Evolutionary conservation across 2,797 vertebrate species (phyloP), one percentile per base, ranked within the genome.

Genomic region (Phrynocephalus vlangalii): DNA sequence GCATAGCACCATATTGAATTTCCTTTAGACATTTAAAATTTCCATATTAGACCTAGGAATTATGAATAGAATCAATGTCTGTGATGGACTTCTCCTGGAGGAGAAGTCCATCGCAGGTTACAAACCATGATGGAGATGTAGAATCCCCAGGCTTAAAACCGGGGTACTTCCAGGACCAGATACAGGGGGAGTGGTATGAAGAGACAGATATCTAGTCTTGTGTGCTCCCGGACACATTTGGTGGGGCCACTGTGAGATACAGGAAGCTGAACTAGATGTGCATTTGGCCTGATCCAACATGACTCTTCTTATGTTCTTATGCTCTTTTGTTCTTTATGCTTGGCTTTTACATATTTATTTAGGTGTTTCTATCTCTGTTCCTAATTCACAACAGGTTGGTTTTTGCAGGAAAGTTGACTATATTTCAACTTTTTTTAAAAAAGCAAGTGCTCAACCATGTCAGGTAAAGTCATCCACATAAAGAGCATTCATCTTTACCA

Each of bases 301-400:
- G 33, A 33, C 33, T 33, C 33, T 33, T 33, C 33, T 33, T 33
- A 33, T 33, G 33, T 33, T 33, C 33, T 33, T 33, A 33, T 33
- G 33, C 33, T 33, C 0, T 0, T 77, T 33, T 63, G 82, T 70
- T n/a, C 83, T 63, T 85, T 10, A 60, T 70, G 92, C 92, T 80
- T 90, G 92, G 91, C 85, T 50, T 68, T 68, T 77, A 87, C 84
- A 86, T 71, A 85, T 83, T 92, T 86, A 89, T 86, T 84, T 81
- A 94, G 83, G 86, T 89, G 75, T 76, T 90, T 84, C 86, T 60
- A 88, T 56, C 38, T 82, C 84, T 91, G 13, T 2, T 44, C 83
- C 63, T 60, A 24, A 66, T 88, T 82, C 77, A 38, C 89, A 91
- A 50, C 22, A 2, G 82, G 44, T 33, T 91, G 83, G 13, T 72